These are phyloP conservation scores for Tragelaphus imberbis DNA, from an alignment of 2,113 vertebrate species.

Conservation along the genomic window DNA sequence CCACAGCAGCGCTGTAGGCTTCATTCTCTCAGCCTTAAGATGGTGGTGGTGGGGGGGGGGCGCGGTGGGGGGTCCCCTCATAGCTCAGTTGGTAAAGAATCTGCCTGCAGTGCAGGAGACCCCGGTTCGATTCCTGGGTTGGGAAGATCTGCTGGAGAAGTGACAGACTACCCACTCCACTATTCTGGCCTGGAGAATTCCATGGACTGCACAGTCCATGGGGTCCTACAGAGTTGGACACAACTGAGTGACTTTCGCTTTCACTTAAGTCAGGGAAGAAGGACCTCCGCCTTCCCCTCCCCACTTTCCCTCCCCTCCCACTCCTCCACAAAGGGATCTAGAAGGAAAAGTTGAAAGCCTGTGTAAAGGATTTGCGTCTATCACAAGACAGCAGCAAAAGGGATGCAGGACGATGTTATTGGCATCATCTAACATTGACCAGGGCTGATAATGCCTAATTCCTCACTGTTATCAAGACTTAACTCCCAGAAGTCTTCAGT, in stretches of 20 bases:
- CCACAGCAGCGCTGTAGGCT: accelerated
- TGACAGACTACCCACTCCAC: not conserved
- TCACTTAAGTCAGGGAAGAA: not conserved
- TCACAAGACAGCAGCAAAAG: not conserved
- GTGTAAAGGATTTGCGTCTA: not conserved
- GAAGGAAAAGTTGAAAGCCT: not conserved
- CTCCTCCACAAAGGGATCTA: not conserved
- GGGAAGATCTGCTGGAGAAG: not conserved
- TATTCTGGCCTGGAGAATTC: not conserved
- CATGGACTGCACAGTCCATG: not conserved
- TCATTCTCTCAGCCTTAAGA: not conserved
- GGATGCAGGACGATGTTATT: accelerated
- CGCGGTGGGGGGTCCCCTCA: not conserved
- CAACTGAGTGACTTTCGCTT: not conserved
- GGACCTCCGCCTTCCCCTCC: not conserved
- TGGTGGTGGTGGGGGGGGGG: not conserved
- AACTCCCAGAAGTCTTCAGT: not conserved
- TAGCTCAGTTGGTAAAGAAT: not conserved
- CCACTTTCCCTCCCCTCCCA: accelerated
- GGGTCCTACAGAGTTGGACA: not conserved
- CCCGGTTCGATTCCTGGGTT: not conserved
- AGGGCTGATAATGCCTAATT: not conserved
- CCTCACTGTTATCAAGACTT: not conserved
- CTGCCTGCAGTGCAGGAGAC: not conserved
- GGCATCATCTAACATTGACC: not conserved